phyloP scores from a whole-genome alignment of 1,140 invertebrate genomes.

The Leptopilina boulardi region DNA sequence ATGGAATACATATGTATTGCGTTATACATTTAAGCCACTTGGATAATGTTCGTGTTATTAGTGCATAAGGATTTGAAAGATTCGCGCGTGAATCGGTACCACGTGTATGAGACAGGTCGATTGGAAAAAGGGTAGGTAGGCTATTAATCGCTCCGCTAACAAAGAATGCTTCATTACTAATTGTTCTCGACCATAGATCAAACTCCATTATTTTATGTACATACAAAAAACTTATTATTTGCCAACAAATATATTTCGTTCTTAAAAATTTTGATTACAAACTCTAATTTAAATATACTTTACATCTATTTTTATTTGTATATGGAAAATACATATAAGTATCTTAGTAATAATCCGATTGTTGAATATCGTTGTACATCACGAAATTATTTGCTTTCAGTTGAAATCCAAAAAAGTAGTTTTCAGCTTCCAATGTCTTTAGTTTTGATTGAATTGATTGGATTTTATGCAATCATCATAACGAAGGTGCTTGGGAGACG shows the following conservation, averaged over 20 bases:
- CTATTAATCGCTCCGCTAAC: constrained; percentile 59
- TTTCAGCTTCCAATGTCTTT: too few species aligned
- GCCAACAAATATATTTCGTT: not conserved
- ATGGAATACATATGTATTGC: constrained; percentile 39
- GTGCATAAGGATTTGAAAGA: constrained; percentile 55
- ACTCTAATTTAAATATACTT: too few species aligned
- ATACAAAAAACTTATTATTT: not conserved
- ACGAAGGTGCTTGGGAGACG: too few species aligned
- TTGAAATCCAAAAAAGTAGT: too few species aligned
- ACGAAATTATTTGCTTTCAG: too few species aligned
- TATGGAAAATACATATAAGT: too few species aligned
- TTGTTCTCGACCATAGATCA: constrained; percentile 55
- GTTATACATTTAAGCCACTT: constrained; percentile 50
- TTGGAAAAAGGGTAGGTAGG: constrained; percentile 55
- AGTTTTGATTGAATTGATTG: too few species aligned
- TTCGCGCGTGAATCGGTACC: constrained; percentile 57
- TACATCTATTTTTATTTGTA: too few species aligned
- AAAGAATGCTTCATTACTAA: constrained; percentile 59
- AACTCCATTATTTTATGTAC: constrained; percentile 24
- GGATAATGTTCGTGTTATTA: constrained; percentile 58
- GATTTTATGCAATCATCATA: too few species aligned
- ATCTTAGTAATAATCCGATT: too few species aligned
- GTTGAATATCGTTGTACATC: too few species aligned
- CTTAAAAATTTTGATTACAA: too few species aligned
- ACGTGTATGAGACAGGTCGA: constrained; percentile 55